These are phyloP conservation scores for Cettia cetti DNA, from an alignment of 2,113 vertebrate species.

Conservation along the genomic window DNA sequence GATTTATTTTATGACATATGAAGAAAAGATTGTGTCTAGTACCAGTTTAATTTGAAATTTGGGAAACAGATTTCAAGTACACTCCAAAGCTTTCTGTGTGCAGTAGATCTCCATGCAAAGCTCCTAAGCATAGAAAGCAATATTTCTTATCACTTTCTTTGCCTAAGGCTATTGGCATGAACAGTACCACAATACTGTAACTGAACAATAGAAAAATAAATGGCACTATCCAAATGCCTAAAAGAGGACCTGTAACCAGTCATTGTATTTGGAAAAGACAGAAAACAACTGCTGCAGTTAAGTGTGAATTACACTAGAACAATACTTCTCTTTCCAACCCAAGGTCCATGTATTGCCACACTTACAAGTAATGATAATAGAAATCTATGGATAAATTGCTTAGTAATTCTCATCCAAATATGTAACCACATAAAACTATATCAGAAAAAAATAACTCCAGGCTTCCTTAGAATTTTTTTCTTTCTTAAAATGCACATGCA, in stretches of 20 bases:
- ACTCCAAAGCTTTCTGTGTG: not conserved
- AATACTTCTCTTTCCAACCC: not conserved
- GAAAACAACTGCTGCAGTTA: not conserved
- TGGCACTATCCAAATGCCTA: not conserved
- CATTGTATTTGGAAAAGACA: not conserved
- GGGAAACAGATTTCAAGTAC: not conserved
- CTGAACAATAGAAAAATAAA: not conserved
- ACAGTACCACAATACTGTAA: not conserved
- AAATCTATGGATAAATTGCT: not conserved
- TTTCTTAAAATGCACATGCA: conserved; percentile 1
- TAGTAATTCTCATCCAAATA: not conserved
- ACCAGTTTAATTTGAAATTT: not conserved
- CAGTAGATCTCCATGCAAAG: not conserved
- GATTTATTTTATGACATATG: not conserved
- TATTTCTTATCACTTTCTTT: not conserved
- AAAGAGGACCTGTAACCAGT: not conserved
- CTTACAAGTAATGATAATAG: not conserved
- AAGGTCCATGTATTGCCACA: not conserved
- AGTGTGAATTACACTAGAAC: not conserved
- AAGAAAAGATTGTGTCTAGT: not conserved
- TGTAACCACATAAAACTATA: not conserved
- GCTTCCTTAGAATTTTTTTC: not conserved
- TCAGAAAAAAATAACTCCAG: not conserved
- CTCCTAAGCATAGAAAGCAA: not conserved
- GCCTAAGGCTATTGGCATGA: not conserved